Evolutionary conservation across 2,113 vertebrate species (phyloP), one percentile per base, ranked within the genome.

Genomic region (Bagarius yarrelli): DNA sequence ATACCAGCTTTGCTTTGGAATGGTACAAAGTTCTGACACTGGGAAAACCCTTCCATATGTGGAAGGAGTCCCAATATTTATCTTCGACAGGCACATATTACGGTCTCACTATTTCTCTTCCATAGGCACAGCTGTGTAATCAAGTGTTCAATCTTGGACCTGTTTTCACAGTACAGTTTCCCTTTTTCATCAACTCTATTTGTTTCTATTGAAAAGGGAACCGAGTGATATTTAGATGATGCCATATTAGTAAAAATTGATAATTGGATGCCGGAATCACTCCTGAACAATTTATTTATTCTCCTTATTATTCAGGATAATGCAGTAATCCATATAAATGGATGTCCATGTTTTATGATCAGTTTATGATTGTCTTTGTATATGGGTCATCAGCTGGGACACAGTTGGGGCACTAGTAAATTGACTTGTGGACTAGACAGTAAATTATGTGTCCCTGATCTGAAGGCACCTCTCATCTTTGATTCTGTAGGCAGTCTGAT

Each of bases 41-140:
- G 69, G 69, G 8, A 53, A 72, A 72, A 4, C 32, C 25, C 9
- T 53, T 32, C 47, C 70, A 72, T 72, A 30, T 50, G 40, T 53
- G 47, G 8, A 53, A 32, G 18, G 18, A 72, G 25, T 53, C 15
- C 50, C 27, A 53, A 27, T 47, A 47, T 69, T 44, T 69, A 1
- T 36, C 14, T 36, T 64, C 30, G 16, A 64, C 18, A 36, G 15
- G 74, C 79, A 88, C 85, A 78, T 82, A 75, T 86, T 21, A 60
- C 36, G 78, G 80, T 80, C 64, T 70, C 55, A 57, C 83, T 83
- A 81, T 88, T 86, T 89, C 79, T 64, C 66, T 61, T 57, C 66
- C 73, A 81, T 84, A 82, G 84, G 50, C 84, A 83, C 91, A 92
- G 90, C 90, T 91, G 90, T 91, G 89, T 87, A 91, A 91, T 90